Evolutionary conservation across 2,888 invertebrate genomes (phyloP).

Genomic region (Eudasyphora cyanicolor): DNA sequence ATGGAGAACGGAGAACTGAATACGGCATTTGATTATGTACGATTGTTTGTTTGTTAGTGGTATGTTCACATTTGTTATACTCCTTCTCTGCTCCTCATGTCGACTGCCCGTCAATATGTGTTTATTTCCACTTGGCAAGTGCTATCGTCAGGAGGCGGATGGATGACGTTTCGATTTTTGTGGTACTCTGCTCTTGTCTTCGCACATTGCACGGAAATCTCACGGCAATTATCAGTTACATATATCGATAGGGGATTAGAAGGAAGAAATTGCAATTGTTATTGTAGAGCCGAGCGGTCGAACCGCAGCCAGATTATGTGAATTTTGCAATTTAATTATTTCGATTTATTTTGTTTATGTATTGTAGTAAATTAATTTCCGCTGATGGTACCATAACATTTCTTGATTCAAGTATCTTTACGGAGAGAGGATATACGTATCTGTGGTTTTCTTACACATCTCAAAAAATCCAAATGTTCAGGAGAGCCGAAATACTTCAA

Average conservation of each 20-base stretch:
- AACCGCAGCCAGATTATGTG: too few relatives aligned
- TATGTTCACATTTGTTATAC: not conserved
- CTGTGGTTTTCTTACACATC: too few relatives aligned
- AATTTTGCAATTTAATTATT: too few relatives aligned
- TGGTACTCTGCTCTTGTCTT: not conserved
- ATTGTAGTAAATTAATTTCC: too few relatives aligned
- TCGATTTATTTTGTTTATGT: too few relatives aligned
- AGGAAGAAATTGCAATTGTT: not conserved
- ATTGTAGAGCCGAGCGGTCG: not conserved
- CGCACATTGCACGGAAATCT: not conserved
- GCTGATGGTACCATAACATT: too few relatives aligned
- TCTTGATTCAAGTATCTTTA: too few relatives aligned
- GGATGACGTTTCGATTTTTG: not conserved
- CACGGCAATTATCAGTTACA: constrained; percentile 13
- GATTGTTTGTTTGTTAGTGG: not conserved
- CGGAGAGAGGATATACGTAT: too few relatives aligned
- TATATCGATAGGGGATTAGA: not conserved
- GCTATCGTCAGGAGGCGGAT: not conserved
- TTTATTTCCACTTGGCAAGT: constrained; percentile 11
- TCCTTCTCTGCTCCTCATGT: not conserved
- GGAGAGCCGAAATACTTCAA: too few relatives aligned
- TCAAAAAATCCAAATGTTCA: too few relatives aligned
- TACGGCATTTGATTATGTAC: not conserved
- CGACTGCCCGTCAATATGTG: not conserved
- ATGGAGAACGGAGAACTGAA: too few relatives aligned